Evolutionary conservation across 2,888 invertebrate species (phyloP).

Genomic region (Chromoteleia sp.): DNA sequence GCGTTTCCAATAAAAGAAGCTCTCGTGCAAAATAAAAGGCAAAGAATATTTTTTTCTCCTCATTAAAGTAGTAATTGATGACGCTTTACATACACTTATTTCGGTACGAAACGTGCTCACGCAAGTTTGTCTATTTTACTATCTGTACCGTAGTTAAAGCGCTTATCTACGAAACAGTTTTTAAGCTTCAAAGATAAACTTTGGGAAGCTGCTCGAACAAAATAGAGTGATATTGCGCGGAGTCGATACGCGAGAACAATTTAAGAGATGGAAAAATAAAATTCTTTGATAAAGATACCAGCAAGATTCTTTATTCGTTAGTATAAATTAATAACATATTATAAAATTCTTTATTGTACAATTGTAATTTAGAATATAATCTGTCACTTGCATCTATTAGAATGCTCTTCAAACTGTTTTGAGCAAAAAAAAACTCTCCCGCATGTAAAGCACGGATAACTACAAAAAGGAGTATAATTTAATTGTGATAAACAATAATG

Average conservation of each 20-base stretch:
- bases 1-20: not conserved
- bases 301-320: too few relatives aligned
- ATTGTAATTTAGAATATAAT: too few relatives aligned
- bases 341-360: too few relatives aligned
- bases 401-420: too few relatives aligned
- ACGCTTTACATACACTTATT: not conserved
- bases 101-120: not conserved
- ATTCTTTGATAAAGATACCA: not conserved
- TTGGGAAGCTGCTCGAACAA: constrained; percentile 4
- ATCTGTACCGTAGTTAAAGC: constrained; percentile 4
- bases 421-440: too few relatives aligned
- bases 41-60: not conserved
- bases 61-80: not conserved
- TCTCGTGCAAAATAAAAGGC: not conserved
- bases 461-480: too few relatives aligned
- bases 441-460: too few relatives aligned
- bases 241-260: not conserved
- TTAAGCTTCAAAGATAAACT: constrained; percentile 3
- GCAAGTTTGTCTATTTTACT: constrained; percentile 2
- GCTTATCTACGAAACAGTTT: constrained; percentile 13
- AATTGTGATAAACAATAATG: too few relatives aligned
- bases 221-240: constrained; percentile 1
- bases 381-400: too few relatives aligned
- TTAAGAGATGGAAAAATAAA: not conserved
- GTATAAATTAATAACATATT: too few relatives aligned